Base-by-base conservation (phyloP, 2,888 invertebrate species). In the Meloe dianella region DNA sequence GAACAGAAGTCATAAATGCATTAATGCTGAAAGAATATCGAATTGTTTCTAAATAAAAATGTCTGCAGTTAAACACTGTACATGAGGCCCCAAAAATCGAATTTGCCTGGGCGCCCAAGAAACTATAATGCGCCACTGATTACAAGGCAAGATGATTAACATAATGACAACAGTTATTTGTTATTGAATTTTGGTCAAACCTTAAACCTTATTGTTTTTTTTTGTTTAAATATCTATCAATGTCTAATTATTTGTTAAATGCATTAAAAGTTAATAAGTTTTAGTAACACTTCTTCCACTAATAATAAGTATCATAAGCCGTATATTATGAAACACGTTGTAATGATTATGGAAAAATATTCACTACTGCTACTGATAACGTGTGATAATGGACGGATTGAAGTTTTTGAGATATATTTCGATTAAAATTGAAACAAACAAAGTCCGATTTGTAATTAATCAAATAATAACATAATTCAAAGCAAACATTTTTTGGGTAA, bases 241-340 rank as follows among this genome's bases (percentile, higher is more conserved):
- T 20, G 2, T 47, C 20, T 6, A 17, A 20, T 47, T 9, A 20
- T 20, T 8, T 47, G 20, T 20, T 66, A 63, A 32, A 35, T 60
- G 35, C 30, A 35, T 56, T 20, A 29, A 57, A 57, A 22, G 38
- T 24, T 58, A 58, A 41, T 57, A 38, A 27, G 30, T n/a, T 66
- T 69, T 69, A 69, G 64, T 66, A 66, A 69, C n/a, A n/a, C 59
- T 61, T 58, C 51, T 22, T 22, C 27, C 30, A n/a, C n/a, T n/a
- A n/a, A 27, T 27, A 30, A 57, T 66, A 68, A 66, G 66, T 66
- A 66, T 63, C 61, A 57, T 68, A 47, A 63, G 60, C 58, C 63
- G 47, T 60, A 20, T 29, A n/a, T n/a, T n/a, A 27, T 57, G 4
- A 57, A 9, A 35, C 32, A 29, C 47, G n/a, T n/a, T 4, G 10